Percentiles rank a stretch among this genome's conserved stretches.
These are phyloP conservation scores for Heterotilapia buettikoferi DNA, from an alignment of 2,113 vertebrate genomes.

Conservation along the genomic window DNA sequence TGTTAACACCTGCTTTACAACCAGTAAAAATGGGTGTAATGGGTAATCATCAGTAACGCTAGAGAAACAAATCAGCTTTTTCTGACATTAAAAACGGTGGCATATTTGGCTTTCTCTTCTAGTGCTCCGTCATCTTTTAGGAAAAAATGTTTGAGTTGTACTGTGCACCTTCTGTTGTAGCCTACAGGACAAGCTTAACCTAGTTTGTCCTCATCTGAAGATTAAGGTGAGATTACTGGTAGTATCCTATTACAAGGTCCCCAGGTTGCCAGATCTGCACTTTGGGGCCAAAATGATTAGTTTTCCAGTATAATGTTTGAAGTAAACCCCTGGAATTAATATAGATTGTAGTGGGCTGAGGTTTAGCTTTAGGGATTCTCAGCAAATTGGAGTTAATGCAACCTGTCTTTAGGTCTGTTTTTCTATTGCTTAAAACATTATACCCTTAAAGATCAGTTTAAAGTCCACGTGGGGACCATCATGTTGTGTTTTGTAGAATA, in stretches of 20 bases:
- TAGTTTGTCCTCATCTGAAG: conserved; percentile 18
- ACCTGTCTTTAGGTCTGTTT: background rate
- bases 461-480: background rate
- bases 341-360: background rate
- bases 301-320: background rate
- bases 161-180: background rate
- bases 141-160: background rate
- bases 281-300: background rate
- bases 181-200: conserved; percentile 33
- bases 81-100: background rate
- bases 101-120: background rate
- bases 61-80: background rate
- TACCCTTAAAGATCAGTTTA: background rate
- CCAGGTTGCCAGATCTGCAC: background rate
- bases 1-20: background rate
- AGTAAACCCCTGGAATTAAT: background rate
- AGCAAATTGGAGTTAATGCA: background rate
- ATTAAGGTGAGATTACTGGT: conserved; percentile 52
- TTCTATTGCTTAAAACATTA: background rate
- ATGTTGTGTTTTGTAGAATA: background rate
- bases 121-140: background rate
- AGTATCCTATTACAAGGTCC: conserved; percentile 31
- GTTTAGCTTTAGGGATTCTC: background rate
- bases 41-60: background rate
- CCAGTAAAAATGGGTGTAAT: background rate